Percentiles rank a stretch among this genome's conserved stretches.
phyloP scores from a whole-genome alignment of 1,140 invertebrate genomes.

The Ruditapes philippinarum region DNA sequence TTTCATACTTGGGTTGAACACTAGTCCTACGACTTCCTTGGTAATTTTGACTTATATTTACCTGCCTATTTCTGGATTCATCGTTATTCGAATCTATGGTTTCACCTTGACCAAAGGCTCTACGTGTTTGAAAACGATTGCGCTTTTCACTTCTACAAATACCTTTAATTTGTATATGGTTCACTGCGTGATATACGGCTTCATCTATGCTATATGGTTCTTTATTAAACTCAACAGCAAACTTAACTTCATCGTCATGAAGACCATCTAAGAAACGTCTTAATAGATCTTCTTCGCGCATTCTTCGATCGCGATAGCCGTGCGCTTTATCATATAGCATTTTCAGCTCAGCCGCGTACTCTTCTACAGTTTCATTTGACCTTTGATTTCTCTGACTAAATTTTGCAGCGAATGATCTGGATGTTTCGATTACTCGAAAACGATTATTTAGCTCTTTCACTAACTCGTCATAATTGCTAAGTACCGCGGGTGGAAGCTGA shows the following conservation, averaged over 20 bases:
- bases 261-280: slow-evolving; percentile 53
- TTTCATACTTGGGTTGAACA: too few relatives aligned
- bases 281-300: slow-evolving; percentile 57
- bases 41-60: neutral
- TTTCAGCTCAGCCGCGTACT: slow-evolving; percentile 65
- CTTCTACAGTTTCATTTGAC: too few relatives aligned
- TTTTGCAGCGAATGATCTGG: too few relatives aligned
- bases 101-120: neutral
- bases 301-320: slow-evolving; percentile 24
- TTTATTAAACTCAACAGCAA: slow-evolving; percentile 60
- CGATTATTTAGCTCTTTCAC: too few relatives aligned
- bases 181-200: slow-evolving; percentile 50
- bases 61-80: neutral
- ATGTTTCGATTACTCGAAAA: too few relatives aligned
- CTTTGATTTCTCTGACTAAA: too few relatives aligned
- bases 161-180: slow-evolving; percentile 17
- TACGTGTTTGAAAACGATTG: neutral
- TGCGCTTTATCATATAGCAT: slow-evolving; percentile 54
- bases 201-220: slow-evolving; percentile 53
- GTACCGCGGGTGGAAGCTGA: too few relatives aligned
- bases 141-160: neutral
- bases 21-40: neutral
- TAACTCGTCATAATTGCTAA: too few relatives aligned
- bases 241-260: slow-evolving; percentile 18
- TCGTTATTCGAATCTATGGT: neutral